A percentile compares a stretch with the other conserved stretches of the same genome.
Conservation (phyloP, 2,113 vertebrate species). For the Promerops cafer region DNA sequence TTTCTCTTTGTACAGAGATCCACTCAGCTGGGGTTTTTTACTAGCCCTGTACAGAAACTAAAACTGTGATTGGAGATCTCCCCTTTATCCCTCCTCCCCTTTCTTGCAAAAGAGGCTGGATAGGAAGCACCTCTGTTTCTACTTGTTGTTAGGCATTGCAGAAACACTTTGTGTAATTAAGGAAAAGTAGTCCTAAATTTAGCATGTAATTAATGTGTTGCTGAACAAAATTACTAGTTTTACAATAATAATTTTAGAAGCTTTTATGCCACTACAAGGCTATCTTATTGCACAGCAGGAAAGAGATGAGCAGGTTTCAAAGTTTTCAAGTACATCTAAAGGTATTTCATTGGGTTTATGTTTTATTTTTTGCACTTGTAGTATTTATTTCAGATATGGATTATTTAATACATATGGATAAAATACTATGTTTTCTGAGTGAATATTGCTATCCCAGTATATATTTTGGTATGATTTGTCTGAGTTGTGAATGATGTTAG, state of each 20-base stretch:
- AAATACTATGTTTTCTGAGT: neutral
- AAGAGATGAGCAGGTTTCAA: neutral
- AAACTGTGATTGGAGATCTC: neutral
- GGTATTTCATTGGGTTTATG: neutral
- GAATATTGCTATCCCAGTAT: neutral
- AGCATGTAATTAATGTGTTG: neutral
- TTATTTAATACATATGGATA: neutral
- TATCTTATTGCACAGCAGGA: neutral
- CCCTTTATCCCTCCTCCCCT: neutral
- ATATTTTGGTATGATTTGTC: neutral
- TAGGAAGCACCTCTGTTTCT: neutral
- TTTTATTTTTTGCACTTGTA: neutral
- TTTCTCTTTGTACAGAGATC: neutral
- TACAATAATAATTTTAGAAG: neutral
- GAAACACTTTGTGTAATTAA: neutral
- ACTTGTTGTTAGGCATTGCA: neutral
- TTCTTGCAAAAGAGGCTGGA: neutral
- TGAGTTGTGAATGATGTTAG: neutral
- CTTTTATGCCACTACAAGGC: neutral
- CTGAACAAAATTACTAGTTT: neutral
- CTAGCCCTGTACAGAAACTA: neutral
- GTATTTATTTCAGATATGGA: neutral
- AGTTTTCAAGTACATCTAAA: neutral
- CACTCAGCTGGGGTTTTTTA: neutral
- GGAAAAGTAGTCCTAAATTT: neutral